Evolutionary conservation across 1,140 invertebrate species (phyloP), one percentile per base, ranked within the genome.

Genomic region (Octopus bimaculoides): DNA sequence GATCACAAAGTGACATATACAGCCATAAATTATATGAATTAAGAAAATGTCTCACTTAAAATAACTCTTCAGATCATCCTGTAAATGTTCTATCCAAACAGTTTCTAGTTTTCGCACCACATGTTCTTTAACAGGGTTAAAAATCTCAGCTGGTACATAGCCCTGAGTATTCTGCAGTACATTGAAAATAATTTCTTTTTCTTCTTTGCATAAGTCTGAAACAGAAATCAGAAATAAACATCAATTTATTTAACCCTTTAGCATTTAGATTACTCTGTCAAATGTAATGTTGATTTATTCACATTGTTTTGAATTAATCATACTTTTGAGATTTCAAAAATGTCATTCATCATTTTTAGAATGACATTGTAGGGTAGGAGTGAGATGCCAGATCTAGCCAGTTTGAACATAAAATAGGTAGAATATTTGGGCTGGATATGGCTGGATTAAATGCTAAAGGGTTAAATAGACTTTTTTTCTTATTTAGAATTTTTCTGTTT

Each of bases 31-130:
- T 4, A 52, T 7, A 12, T 52, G 17, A 53, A 41, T 55, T 8
- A 66, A 61, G 52, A 53, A 74, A 61, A 66, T 61, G 17, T 83
- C 89, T 85, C 85, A 90, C 89, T 89, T 89, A 52, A 89, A 80
- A 79, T 89, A 90, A 76, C 81, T 84, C 80, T 89, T 88, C 5
- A 90, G 83, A 79, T 90, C 90, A 52, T 90, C 87, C 78, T 90
- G 89, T 0, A 90, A 85, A 75, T 82, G 90, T 56, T 84, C 78
- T 14, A 89, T 83, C 90, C 90, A 90, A 5, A 85, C 84, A 20
- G 86, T 81, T 81, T 89, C 86, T 69, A 90, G 80, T 41, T 79
- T 80, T 66, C 85, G 83, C 69, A 88, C 84, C 8, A 85, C 84
- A 76, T 86, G 84, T 52, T 84, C 81, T 82, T 88, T 87, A 56